Base-by-base conservation (phyloP, 2,888 invertebrate species). In the Allacma fusca region DNA sequence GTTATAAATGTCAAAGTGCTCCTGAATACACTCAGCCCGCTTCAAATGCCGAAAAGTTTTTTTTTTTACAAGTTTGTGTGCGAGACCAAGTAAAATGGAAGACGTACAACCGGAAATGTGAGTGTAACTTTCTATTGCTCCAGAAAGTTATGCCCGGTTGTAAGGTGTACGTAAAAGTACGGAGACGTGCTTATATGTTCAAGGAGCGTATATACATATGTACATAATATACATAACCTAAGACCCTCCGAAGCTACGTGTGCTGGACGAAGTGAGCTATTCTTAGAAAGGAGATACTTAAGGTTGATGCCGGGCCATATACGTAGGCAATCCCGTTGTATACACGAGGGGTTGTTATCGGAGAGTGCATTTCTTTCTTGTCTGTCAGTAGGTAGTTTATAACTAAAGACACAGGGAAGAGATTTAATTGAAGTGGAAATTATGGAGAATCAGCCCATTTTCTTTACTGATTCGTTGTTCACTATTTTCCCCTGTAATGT, bases 391-490 rank as follows among this genome's bases (percentile, higher is more conserved):
- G n/a, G n/a, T n/a, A n/a, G n/a, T n/a, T n/a, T n/a, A n/a, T n/a
- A 19, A 50, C 50, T 40, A 9, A 50, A 50, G n/a, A 26, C 24
- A 24, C 24, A 24, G 2, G 62, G 13, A 12, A n/a, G 16, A 43
- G 67, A 67, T 67, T 75, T 19, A 75, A 65, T 24, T 75, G 7
- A 50, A 76, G 69, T 76, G 69, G 75, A 76, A 76, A 76, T 76
- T 68, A 76, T 76, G 75, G 75, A 57, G 59, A 67, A 65, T 67
- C 65, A 44, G 24, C 75, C 50, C 67, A 67, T 75, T 75, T 75
- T 43, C 44, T 62, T 4, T 62, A 62, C 62, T 24, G 24, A 62
- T 62, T 62, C 59, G 12, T 59, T 21, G 1, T 24, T 24, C 62
- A 62, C 4, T 62, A 13, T 59, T 59, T 59, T n/a, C 59, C n/a